Evolutionary conservation across 2,113 vertebrate genomes (phyloP).

Genomic region (Capreolus pygargus): DNA sequence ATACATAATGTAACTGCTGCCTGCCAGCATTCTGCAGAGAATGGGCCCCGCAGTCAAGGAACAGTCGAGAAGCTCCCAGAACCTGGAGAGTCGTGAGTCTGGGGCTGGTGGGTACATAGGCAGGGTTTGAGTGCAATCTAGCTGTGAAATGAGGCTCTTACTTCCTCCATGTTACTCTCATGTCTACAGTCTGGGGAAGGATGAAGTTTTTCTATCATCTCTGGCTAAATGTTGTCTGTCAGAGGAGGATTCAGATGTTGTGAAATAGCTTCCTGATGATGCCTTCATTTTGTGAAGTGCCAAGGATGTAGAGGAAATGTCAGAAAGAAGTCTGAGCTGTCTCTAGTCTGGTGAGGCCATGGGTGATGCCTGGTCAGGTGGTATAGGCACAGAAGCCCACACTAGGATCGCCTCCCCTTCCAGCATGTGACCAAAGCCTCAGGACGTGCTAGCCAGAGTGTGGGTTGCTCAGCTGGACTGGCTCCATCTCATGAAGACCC

Average conservation of each 20-base stretch:
- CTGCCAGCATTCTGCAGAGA: slow-evolving; percentile 73
- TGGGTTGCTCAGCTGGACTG: too few species aligned
- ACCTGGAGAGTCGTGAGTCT: not conserved
- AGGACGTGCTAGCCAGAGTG: not conserved
- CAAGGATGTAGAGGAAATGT: not conserved
- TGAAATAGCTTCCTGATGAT: slow-evolving; percentile 50
- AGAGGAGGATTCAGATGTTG: not conserved
- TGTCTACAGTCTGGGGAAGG: not conserved
- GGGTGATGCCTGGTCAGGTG: not conserved
- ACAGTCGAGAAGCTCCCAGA: slow-evolving; percentile 59
- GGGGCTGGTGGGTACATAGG: slow-evolving; percentile 37
- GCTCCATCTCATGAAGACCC: rapidly evolving
- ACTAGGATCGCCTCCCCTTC: not conserved
- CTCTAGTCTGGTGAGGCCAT: not conserved
- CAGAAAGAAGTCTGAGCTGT: not conserved
- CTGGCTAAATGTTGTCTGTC: not conserved
- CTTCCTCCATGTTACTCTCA: slow-evolving; percentile 59
- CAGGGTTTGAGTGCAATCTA: slow-evolving; percentile 39
- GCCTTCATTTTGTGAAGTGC: slow-evolving; percentile 36
- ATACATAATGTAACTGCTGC: slow-evolving; percentile 80
- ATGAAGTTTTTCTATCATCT: slow-evolving; percentile 45
- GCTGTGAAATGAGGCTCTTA: slow-evolving; percentile 59
- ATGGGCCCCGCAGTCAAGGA: slow-evolving; percentile 56
- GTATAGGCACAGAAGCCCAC: not conserved
- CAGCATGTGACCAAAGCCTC: not conserved